Percentiles rank a stretch among this genome's conserved stretches.
Conservation (phyloP, 2,113 vertebrate genomes). For the Solea senegalensis region DNA sequence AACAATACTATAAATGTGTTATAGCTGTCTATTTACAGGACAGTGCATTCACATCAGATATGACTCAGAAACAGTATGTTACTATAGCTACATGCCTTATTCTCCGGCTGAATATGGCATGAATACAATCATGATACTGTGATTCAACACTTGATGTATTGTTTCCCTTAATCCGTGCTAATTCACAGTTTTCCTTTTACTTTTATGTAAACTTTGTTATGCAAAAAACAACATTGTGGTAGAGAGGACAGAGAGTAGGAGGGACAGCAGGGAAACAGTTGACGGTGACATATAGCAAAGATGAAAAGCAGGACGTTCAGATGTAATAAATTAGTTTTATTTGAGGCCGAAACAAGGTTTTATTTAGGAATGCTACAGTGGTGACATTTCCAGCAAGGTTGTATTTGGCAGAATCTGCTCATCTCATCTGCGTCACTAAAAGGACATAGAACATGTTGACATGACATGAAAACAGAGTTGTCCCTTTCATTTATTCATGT, state of each 20-base stretch:
- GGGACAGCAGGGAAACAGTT: neutral
- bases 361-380: conserved; percentile 40
- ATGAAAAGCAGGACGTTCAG: neutral
- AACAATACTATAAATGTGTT: too few relatives aligned
- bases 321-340: conserved; percentile 9
- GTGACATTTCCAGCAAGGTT: conserved; percentile 59
- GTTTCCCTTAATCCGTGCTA: too few relatives aligned
- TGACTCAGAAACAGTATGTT: too few relatives aligned
- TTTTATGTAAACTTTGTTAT: neutral
- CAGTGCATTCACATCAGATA: too few relatives aligned
- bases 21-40: too few relatives aligned
- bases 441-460: conserved; percentile 60
- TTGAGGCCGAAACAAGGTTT: conserved; percentile 6
- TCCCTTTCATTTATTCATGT: conserved; percentile 38
- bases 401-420: conserved; percentile 54
- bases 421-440: conserved; percentile 54
- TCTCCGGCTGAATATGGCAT: too few relatives aligned
- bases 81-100: too few relatives aligned
- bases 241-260: neutral
- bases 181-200: too few relatives aligned
- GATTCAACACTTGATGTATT: too few relatives aligned
- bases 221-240: neutral
- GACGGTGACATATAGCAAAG: neutral
- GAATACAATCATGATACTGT: too few relatives aligned
- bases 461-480: conserved; percentile 57